Conservation (phyloP, 64 coral and sea anemone genomes). For the Pocillopora verrucosa region DNA sequence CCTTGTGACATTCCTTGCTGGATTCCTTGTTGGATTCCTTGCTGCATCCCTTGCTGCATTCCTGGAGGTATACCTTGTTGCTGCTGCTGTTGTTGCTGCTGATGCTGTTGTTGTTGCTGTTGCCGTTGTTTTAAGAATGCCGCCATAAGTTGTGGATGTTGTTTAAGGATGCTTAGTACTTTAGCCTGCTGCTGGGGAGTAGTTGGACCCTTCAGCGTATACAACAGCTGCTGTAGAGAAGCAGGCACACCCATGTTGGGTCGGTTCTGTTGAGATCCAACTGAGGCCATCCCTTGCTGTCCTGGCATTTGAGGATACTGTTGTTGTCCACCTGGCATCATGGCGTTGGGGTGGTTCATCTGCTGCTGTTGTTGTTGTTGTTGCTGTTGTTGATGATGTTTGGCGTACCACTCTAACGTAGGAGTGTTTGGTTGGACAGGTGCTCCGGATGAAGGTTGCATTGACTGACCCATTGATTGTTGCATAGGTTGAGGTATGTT, state of each 20-base stretch:
- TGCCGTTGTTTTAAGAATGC: conserved; percentile 75
- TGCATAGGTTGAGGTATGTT: conserved; percentile 36
- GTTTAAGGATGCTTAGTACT: conserved; percentile 84
- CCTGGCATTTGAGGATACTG: conserved; percentile 47
- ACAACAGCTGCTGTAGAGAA: conserved; percentile 80
- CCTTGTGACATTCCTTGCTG: conserved; percentile 74
- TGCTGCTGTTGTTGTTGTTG: conserved; percentile 71
- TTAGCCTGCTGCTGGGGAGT: conserved; percentile 77
- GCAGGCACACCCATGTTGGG: conserved; percentile 38
- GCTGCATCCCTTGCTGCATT: conserved; percentile 63
- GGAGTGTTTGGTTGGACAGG: conserved; percentile 28
- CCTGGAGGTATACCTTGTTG: conserved; percentile 58
- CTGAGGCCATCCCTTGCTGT: conserved; percentile 46
- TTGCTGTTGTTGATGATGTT: conserved; percentile 32
- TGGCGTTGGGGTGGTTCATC: conserved; percentile 40
- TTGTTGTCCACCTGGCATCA: conserved; percentile 47
- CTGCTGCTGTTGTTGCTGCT: conserved; percentile 79
- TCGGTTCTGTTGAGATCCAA: conserved; percentile 67
- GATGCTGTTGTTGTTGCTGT: conserved; percentile 47
- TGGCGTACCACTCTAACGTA: conserved; percentile 32
- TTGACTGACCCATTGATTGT: conserved; percentile 44
- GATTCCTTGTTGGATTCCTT: conserved; percentile 61
- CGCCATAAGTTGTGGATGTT: conserved; percentile 86
- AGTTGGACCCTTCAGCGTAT: conserved; percentile 60
- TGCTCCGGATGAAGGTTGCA: conserved; percentile 30